phyloP scores from a whole-genome alignment of 2,888 invertebrate species.

The Campopleginae sp. region DNA sequence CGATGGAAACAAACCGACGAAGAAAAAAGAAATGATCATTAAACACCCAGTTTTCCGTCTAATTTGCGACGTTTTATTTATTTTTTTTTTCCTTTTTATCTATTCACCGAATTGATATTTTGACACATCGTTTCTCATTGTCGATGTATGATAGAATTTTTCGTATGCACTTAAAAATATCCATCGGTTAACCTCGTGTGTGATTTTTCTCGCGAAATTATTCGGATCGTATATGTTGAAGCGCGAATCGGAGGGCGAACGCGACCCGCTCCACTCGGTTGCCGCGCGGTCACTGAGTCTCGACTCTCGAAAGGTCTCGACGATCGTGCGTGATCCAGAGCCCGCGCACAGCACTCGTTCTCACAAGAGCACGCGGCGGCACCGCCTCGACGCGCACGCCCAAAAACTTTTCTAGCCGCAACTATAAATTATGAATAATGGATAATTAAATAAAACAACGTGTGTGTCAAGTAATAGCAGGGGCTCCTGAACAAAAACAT shows the following conservation, averaged over 20 bases:
- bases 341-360: slow-evolving; percentile 32
- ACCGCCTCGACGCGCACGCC: too few species aligned
- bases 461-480: too few species aligned
- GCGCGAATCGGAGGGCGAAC: slow-evolving; percentile 57
- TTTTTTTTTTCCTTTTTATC: neutral
- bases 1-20: neutral
- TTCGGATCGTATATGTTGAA: neutral
- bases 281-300: slow-evolving; percentile 79
- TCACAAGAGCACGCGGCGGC: too few species aligned
- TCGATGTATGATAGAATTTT: neutral
- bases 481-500: too few species aligned
- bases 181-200: neutral
- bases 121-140: neutral
- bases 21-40: neutral
- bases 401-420: too few species aligned
- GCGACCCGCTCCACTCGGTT: slow-evolving; percentile 76
- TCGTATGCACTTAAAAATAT: neutral
- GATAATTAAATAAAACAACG: too few species aligned
- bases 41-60: neutral
- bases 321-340: slow-evolving; percentile 63
- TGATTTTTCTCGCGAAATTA: neutral
- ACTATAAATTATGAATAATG: too few species aligned
- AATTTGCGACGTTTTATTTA: neutral
- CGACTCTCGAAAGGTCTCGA: slow-evolving; percentile 63
- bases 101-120: neutral